Conservation (phyloP, 2,888 invertebrate genomes). For the Calameuta pallipes region DNA sequence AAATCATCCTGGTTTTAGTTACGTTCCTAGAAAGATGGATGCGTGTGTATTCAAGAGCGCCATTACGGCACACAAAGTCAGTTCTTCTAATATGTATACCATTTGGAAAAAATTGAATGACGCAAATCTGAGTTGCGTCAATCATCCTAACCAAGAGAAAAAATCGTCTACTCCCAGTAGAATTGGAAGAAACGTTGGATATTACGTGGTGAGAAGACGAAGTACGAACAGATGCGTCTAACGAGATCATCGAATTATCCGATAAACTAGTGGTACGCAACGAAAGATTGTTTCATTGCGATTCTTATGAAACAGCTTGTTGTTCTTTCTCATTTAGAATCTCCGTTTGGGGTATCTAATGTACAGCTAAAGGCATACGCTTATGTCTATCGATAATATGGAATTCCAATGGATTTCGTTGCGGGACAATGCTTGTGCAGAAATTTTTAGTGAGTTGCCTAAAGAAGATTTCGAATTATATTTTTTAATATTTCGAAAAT, state of each 20-base stretch:
- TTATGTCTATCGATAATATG: neutral
- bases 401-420: neutral
- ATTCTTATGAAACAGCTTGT: neutral
- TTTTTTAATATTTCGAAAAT: constrained; percentile 46
- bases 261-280: neutral
- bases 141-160: constrained; percentile 27
- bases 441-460: neutral
- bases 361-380: neutral
- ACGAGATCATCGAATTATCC: constrained; percentile 4
- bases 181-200: constrained; percentile 46
- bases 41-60: constrained; percentile 68
- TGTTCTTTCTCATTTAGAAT: neutral
- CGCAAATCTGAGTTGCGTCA: constrained; percentile 42
- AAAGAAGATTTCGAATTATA: constrained; percentile 36
- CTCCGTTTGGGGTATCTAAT: neutral
- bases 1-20: constrained; percentile 76
- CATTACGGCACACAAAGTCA: constrained; percentile 71
- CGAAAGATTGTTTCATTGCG: neutral
- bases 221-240: constrained; percentile 32
- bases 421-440: neutral
- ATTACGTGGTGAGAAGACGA: constrained; percentile 48
- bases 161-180: constrained; percentile 37
- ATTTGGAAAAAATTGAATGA: constrained; percentile 58
- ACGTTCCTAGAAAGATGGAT: constrained; percentile 67
- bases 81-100: constrained; percentile 66